Conservation (phyloP, 2,888 invertebrate genomes). For the Drosophila antonietae region DNA sequence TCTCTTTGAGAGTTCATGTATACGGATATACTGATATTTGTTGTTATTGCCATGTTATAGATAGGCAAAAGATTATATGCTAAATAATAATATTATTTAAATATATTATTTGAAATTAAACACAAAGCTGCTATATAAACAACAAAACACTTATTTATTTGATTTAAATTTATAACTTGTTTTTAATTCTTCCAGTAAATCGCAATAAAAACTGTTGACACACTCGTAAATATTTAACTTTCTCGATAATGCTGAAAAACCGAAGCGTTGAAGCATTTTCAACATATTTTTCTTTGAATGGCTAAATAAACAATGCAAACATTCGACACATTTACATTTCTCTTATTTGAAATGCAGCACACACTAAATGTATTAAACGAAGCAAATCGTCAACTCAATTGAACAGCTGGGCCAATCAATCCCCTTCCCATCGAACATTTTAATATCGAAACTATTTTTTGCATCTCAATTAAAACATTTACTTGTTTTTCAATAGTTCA, state of each 20-base stretch:
- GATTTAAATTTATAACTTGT: background rate
- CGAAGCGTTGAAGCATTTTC: conserved; percentile 49
- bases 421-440: conserved; percentile 5
- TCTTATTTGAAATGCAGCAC: conserved; percentile 27
- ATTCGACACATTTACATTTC: conserved; percentile 33
- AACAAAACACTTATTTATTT: background rate
- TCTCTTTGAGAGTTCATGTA: background rate
- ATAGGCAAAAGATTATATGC: no score
- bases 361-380: conserved; percentile 25
- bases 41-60: conserved; percentile 12
- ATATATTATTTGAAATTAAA: background rate
- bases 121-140: background rate
- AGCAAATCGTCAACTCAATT: conserved; percentile 27
- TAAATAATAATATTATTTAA: background rate
- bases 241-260: background rate
- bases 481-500: conserved; percentile 45
- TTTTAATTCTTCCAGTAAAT: background rate
- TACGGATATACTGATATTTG: background rate
- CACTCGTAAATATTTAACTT: conserved; percentile 42
- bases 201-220: conserved; percentile 15
- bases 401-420: conserved; percentile 2
- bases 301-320: conserved; percentile 14
- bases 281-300: conserved; percentile 23
- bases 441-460: conserved; percentile 34
- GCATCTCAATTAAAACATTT: conserved; percentile 44